Percentiles rank a stretch among this genome's conserved stretches.
Evolutionary conservation across 2,888 invertebrate species (phyloP).

Genomic region (Lamellibrachia columna): DNA sequence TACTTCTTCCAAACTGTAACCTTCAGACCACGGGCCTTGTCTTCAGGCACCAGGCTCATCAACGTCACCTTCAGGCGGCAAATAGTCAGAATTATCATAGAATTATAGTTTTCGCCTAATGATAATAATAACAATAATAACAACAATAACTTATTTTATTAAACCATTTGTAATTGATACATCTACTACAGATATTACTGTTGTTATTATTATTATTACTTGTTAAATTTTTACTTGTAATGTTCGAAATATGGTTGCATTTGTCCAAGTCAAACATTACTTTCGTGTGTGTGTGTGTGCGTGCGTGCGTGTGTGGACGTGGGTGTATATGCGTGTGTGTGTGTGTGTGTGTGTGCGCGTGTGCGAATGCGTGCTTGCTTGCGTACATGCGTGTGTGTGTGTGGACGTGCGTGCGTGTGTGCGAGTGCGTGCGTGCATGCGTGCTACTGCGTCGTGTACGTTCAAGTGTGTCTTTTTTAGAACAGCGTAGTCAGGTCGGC

Average conservation of each 20-base stretch:
- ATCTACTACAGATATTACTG: too few species aligned
- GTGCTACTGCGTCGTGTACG: not conserved
- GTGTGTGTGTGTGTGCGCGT: too few species aligned
- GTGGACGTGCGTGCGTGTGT: too few species aligned
- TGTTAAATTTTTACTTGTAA: too few species aligned
- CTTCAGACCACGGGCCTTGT: not conserved
- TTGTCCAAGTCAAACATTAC: too few species aligned
- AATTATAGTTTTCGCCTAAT: not conserved
- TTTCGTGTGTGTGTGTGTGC: too few species aligned
- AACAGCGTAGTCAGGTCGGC: not conserved
- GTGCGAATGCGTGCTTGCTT: too few species aligned
- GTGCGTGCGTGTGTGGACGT: accelerated
- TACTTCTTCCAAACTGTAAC: slow-evolving; percentile 63
- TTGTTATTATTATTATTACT: too few species aligned
- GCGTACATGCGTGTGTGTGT: too few species aligned
- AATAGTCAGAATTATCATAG: not conserved
- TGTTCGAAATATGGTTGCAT: too few species aligned
- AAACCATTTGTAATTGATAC: too few species aligned
- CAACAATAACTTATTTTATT: not conserved
- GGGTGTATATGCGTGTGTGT: too few species aligned
- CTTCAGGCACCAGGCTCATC: not conserved
- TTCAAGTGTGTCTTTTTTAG: not conserved
- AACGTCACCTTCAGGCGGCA: not conserved
- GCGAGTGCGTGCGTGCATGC: not conserved
- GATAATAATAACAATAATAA: not conserved